A percentile compares a stretch with the other conserved stretches of the same genome.
These are phyloP conservation scores for Hydropsyche betteni DNA, from an alignment of 2,888 invertebrate genomes.

Conservation along the genomic window DNA sequence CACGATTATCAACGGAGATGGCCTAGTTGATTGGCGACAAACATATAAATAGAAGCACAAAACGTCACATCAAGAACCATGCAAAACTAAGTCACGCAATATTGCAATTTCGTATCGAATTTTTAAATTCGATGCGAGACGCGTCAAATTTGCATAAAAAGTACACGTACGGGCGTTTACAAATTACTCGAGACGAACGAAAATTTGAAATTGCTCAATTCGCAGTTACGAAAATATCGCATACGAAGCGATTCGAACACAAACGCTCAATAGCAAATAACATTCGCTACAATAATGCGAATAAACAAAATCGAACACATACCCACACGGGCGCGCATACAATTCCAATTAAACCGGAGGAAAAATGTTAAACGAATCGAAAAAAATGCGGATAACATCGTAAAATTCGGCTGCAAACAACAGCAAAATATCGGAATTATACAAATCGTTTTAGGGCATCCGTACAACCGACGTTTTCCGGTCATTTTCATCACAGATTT, in stretches of 20 bases:
- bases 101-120: conserved; percentile 12
- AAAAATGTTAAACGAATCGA: conserved; percentile 16
- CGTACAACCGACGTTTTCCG: conserved; percentile 29
- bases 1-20: too few relatives aligned
- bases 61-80: too few relatives aligned
- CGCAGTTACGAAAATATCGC: neutral
- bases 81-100: conserved; percentile 3
- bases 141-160: neutral
- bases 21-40: too few relatives aligned
- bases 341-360: conserved; percentile 10
- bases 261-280: too few relatives aligned
- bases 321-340: neutral
- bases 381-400: conserved; percentile 21
- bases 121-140: too few relatives aligned
- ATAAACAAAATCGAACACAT: too few relatives aligned
- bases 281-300: too few relatives aligned
- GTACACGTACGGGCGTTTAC: neutral
- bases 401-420: conserved; percentile 38
- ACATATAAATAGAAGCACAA: too few relatives aligned
- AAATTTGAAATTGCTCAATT: conserved; percentile 13
- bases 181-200: neutral
- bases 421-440: conserved; percentile 42
- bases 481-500: conserved; percentile 46
- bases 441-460: conserved; percentile 43
- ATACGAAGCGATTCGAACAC: neutral